A percentile compares a stretch with the other conserved stretches of the same genome.
These are phyloP conservation scores for Bergia sp. DNA, from an alignment of 92 coral and sea anemone species.

Conservation along the genomic window DNA sequence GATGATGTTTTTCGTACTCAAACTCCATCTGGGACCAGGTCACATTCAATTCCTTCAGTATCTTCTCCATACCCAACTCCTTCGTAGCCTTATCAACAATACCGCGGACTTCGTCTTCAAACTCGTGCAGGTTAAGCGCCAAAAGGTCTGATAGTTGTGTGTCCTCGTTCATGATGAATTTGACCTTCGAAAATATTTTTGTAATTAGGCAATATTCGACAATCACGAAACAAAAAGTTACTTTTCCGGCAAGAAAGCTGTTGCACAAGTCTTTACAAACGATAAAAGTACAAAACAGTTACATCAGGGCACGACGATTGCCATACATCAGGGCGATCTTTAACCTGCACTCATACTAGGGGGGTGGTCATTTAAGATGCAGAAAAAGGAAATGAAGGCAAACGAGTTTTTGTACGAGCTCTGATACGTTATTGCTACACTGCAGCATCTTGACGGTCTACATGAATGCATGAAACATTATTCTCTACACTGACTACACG, in stretches of 20 bases:
- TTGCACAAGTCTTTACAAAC: background rate
- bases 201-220: background rate
- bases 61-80: conserved; percentile 99
- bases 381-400: background rate
- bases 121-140: conserved; percentile 97
- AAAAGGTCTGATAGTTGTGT: conserved; percentile 92
- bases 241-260: background rate
- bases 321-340: background rate
- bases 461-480: background rate
- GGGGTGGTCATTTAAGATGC: background rate
- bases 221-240: background rate
- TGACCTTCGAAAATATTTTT: conserved; percentile 64
- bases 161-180: conserved; percentile 97
- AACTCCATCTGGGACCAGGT: conserved; percentile 99
- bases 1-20: conserved; percentile 86
- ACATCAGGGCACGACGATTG: background rate
- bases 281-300: background rate
- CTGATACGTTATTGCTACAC: background rate
- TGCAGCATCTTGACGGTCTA: background rate
- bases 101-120: conserved; percentile 97
- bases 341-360: background rate
- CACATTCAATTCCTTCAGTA: conserved; percentile 88
- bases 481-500: background rate
- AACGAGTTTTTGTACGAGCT: too few relatives aligned
- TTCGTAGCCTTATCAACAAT: conserved; percentile 99